phyloP scores from a whole-genome alignment of 2,797 vertebrate species.

The Enteromius viviparus region DNA sequence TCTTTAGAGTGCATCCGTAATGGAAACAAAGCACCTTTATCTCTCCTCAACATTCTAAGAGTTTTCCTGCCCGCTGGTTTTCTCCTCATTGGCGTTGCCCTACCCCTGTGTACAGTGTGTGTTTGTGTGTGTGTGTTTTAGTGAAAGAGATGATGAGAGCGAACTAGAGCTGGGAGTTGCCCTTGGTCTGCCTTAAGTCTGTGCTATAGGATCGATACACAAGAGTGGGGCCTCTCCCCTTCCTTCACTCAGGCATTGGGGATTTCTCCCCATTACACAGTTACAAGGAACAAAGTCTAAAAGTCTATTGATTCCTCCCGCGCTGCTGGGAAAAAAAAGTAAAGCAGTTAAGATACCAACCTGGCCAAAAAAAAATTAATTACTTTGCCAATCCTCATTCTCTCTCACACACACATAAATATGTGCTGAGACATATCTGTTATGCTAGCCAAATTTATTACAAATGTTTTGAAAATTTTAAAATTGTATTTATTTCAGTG shows the following conservation, averaged over 20 bases:
- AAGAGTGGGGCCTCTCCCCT: conserved; percentile 35
- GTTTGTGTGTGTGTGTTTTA: neutral
- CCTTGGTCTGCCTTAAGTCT: conserved; percentile 45
- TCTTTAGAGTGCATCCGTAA: conserved; percentile 52
- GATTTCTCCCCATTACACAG: conserved; percentile 43
- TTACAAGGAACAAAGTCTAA: conserved; percentile 39
- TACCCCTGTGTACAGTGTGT: conserved; percentile 5
- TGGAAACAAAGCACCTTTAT: conserved; percentile 60
- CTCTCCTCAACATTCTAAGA: conserved; percentile 32
- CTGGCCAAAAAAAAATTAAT: neutral
- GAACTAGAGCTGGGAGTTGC: conserved; percentile 21
- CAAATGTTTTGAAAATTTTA: neutral
- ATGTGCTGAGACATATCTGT: neutral
- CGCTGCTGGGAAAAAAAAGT: neutral
- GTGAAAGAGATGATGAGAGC: neutral
- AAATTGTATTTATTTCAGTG: neutral
- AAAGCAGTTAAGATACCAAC: neutral
- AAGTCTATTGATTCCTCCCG: conserved; percentile 53
- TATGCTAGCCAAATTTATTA: neutral
- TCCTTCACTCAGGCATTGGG: conserved; percentile 41
- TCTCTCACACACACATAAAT: neutral
- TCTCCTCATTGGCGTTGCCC: neutral
- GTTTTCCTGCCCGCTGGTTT: conserved; percentile 6
- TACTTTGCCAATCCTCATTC: neutral
- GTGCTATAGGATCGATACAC: conserved; percentile 56